Evolutionary conservation across 2,113 vertebrate species (phyloP).

Genomic region (Cricetomys ansorgei): DNA sequence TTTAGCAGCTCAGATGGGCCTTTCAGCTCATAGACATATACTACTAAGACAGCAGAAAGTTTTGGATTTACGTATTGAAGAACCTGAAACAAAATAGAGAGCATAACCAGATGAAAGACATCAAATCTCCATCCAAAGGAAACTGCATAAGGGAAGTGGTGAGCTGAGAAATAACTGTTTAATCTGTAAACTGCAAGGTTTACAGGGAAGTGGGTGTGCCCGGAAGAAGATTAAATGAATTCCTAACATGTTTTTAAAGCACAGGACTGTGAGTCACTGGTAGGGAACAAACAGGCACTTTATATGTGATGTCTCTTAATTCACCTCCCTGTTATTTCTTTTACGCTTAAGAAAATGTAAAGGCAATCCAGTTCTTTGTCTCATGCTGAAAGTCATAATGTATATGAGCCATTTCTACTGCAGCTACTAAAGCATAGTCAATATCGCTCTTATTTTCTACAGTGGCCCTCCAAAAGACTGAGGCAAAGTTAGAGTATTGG

Average conservation of each 20-base stretch:
- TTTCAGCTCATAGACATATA: neutral
- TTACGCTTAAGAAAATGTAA: slow-evolving; percentile 60
- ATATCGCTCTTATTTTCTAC: neutral
- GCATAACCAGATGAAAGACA: neutral
- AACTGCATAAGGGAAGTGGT: slow-evolving; percentile 38
- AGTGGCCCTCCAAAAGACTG: neutral
- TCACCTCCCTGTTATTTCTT: slow-evolving; percentile 71
- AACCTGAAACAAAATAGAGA: neutral
- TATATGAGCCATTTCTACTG: slow-evolving; percentile 28
- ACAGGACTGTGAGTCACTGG: slow-evolving; percentile 69
- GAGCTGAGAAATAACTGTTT: slow-evolving; percentile 66
- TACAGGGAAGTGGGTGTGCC: slow-evolving; percentile 55
- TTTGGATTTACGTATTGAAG: slow-evolving; percentile 36
- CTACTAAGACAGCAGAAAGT: neutral
- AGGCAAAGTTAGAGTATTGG: neutral
- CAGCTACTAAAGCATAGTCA: neutral
- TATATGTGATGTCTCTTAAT: slow-evolving; percentile 65
- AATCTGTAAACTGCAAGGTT: slow-evolving; percentile 45
- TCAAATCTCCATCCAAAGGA: slow-evolving; percentile 34
- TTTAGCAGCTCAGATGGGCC: neutral
- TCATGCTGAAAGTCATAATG: neutral
- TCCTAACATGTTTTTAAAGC: slow-evolving; percentile 79
- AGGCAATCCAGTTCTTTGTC: slow-evolving; percentile 30
- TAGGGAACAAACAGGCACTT: slow-evolving; percentile 66
- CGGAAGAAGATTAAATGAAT: slow-evolving; percentile 73